phyloP scores from a whole-genome alignment of 2,797 vertebrate genomes.

The Cuniculus paca region DNA sequence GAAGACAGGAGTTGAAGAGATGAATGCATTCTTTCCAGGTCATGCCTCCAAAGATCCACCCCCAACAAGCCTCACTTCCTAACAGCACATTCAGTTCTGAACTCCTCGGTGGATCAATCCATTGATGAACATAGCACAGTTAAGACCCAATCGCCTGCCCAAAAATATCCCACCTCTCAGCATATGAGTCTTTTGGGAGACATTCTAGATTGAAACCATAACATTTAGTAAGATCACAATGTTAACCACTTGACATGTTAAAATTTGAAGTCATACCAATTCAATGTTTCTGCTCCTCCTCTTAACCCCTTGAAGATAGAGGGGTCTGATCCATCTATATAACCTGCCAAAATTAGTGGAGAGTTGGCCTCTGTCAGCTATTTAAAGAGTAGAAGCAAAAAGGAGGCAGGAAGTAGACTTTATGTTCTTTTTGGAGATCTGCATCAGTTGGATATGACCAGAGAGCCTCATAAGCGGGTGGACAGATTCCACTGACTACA shows the following conservation, averaged over 20 bases:
- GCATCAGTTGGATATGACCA: background rate
- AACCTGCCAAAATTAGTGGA: background rate
- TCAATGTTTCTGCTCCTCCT: background rate
- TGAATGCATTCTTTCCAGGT: background rate
- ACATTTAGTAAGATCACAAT: background rate
- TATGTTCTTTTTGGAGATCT: background rate
- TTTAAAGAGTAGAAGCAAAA: background rate
- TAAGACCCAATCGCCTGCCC: background rate
- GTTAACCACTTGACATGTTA: background rate
- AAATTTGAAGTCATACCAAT: background rate
- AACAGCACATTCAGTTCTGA: background rate
- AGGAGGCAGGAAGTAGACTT: background rate
- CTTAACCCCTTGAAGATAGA: fast-evolving
- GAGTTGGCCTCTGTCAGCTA: background rate
- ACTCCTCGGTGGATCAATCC: background rate
- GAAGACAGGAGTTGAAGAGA: background rate
- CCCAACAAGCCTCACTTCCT: background rate
- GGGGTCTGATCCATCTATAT: background rate
- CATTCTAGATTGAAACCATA: background rate
- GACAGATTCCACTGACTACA: slow-evolving; percentile 76
- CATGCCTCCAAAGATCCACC: background rate
- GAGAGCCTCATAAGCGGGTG: background rate
- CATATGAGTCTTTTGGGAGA: background rate
- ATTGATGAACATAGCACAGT: background rate
- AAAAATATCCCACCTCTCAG: background rate